Evolutionary conservation across 2,888 invertebrate genomes (phyloP).

Genomic region (Chydorus sphaericus): DNA sequence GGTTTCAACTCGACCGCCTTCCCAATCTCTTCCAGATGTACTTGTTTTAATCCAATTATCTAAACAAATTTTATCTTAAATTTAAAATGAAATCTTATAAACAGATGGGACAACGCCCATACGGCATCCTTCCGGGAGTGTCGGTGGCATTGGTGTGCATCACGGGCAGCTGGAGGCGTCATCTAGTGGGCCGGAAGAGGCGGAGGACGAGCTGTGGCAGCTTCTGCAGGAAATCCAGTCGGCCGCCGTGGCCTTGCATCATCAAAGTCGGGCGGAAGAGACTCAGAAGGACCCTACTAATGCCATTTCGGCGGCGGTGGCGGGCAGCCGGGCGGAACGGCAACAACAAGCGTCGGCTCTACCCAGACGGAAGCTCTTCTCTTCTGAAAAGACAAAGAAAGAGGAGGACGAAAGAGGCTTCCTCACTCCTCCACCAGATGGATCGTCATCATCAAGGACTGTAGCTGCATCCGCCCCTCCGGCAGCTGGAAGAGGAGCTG

Average conservation of each 20-base stretch:
- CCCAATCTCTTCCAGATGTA: no score
- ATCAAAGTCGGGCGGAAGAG: slow-evolving; percentile 14
- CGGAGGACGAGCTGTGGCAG: slow-evolving; percentile 68
- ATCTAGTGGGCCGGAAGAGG: neutral
- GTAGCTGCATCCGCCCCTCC: neutral
- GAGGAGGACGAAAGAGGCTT: neutral
- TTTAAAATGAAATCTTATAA: no score
- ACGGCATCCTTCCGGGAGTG: no score
- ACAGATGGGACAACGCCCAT: no score
- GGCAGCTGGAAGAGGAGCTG: neutral
- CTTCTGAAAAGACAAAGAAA: neutral
- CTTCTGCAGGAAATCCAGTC: slow-evolving; percentile 65
- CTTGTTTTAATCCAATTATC: no score
- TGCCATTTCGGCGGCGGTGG: slow-evolving; percentile 32
- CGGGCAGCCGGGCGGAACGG: slow-evolving; percentile 9
- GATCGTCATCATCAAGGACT: neutral
- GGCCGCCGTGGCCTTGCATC: slow-evolving; percentile 25
- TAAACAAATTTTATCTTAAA: no score
- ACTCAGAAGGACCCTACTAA: slow-evolving; percentile 33
- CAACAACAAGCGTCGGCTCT: slow-evolving; percentile 10
- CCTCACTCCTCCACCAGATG: neutral
- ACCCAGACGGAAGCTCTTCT: no score
- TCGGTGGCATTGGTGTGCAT: no score
- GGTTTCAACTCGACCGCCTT: no score
- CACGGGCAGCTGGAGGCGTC: neutral